A percentile compares a stretch with the other conserved stretches of the same genome.
Conservation (phyloP, 2,888 invertebrate genomes). For the Nycteola revayana region DNA sequence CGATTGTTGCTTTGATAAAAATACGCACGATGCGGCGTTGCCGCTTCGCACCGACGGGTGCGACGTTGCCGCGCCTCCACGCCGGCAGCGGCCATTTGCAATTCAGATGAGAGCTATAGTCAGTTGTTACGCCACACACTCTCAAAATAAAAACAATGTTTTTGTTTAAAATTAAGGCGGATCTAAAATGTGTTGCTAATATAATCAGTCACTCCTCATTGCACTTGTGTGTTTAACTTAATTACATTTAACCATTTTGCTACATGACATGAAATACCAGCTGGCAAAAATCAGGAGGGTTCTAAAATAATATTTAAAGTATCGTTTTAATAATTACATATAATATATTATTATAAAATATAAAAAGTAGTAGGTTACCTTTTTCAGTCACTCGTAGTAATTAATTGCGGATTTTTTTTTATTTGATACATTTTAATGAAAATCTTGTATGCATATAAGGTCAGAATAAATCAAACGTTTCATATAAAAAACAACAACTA, state of each 20-base stretch:
- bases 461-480: too few relatives aligned
- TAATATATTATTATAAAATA: too few relatives aligned
- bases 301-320: too few relatives aligned
- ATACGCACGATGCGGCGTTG: slow-evolving; percentile 55
- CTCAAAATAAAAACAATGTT: slow-evolving; percentile 73
- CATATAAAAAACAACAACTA: too few relatives aligned
- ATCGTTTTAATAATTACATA: too few relatives aligned
- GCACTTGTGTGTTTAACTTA: slow-evolving; percentile 27
- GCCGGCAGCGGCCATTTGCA: slow-evolving; percentile 66
- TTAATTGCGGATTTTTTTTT: too few relatives aligned
- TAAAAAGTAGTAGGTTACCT: too few relatives aligned
- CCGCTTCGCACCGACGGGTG: slow-evolving; percentile 42
- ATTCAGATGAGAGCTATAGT: slow-evolving; percentile 58
- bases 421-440: too few relatives aligned
- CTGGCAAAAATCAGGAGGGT: too few relatives aligned
- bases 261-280: slow-evolving; percentile 3
- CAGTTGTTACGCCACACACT: slow-evolving; percentile 58
- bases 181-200: slow-evolving; percentile 41
- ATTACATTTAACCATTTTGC: slow-evolving; percentile 12
- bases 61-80: slow-evolving; percentile 57
- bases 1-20: slow-evolving; percentile 60
- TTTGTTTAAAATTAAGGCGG: slow-evolving; percentile 48
- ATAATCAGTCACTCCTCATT: slow-evolving; percentile 39
- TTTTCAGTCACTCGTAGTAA: too few relatives aligned
- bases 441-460: too few relatives aligned